Conservation (phyloP, 2,113 vertebrate species). For the Lonchura striata region DNA sequence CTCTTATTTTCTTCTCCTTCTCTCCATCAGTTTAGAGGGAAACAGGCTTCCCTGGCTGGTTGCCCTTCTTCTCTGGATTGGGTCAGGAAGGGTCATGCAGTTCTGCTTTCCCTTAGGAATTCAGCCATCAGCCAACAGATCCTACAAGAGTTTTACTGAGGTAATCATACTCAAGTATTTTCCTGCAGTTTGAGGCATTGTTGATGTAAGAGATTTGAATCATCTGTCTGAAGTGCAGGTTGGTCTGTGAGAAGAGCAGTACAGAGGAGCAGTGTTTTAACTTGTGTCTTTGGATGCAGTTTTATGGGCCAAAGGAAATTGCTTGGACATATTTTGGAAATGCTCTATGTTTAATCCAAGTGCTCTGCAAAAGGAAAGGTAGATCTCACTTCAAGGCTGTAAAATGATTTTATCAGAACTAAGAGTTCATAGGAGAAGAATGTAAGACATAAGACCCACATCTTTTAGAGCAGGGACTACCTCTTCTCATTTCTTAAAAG, state of each 20-base stretch:
- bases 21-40: neutral
- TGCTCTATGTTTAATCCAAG: neutral
- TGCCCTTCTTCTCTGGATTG: neutral
- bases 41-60: neutral
- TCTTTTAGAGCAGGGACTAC: neutral
- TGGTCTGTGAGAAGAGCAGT: neutral
- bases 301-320: neutral
- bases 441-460: neutral
- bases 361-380: neutral
- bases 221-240: neutral
- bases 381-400: neutral
- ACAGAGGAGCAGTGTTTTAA: neutral
- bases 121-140: neutral
- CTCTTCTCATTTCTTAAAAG: neutral
- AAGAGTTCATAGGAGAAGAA: neutral
- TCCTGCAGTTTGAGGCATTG: neutral
- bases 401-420: neutral
- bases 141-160: neutral
- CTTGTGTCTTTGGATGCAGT: neutral
- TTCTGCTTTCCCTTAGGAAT: neutral
- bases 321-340: neutral
- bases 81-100: neutral
- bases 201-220: neutral
- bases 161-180: neutral
- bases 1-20: neutral